These are phyloP conservation scores for Drosophila buzzatii DNA, from an alignment of 2,888 invertebrate genomes.

Conservation along the genomic window DNA sequence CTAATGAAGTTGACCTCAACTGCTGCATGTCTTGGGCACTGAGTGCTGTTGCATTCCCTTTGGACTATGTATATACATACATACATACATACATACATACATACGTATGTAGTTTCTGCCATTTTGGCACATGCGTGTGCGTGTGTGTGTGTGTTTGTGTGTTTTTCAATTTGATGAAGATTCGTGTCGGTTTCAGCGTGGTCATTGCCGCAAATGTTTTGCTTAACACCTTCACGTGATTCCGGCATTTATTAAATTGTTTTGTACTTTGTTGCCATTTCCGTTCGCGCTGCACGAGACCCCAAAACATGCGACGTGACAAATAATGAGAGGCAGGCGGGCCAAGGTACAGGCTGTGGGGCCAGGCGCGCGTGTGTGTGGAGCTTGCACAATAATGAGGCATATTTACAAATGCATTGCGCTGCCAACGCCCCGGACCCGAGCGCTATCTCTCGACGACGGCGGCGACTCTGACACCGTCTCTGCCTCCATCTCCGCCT, in stretches of 20 bases:
- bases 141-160: constrained; percentile 3
- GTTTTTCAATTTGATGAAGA: constrained; percentile 47
- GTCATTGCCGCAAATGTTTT: constrained; percentile 70
- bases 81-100: too few relatives aligned
- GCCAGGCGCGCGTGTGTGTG: background rate
- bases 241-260: constrained; percentile 81
- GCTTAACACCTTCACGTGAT: constrained; percentile 81
- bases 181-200: constrained; percentile 44
- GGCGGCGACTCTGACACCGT: background rate
- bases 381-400: constrained; percentile 69
- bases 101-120: background rate
- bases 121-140: background rate
- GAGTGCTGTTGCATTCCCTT: constrained; percentile 16
- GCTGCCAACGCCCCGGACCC: constrained; percentile 9
- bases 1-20: background rate
- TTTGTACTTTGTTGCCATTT: constrained; percentile 79
- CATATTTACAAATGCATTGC: constrained; percentile 72
- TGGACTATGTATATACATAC: too few relatives aligned
- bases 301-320: constrained; percentile 72
- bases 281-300: constrained; percentile 69
- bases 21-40: background rate
- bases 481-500: background rate
- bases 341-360: background rate
- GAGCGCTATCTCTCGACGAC: background rate
- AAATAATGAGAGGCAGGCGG: constrained; percentile 49